A percentile compares a stretch with the other conserved stretches of the same genome.
Conservation (phyloP, 2,888 invertebrate genomes). For the Rotaria macrura region DNA sequence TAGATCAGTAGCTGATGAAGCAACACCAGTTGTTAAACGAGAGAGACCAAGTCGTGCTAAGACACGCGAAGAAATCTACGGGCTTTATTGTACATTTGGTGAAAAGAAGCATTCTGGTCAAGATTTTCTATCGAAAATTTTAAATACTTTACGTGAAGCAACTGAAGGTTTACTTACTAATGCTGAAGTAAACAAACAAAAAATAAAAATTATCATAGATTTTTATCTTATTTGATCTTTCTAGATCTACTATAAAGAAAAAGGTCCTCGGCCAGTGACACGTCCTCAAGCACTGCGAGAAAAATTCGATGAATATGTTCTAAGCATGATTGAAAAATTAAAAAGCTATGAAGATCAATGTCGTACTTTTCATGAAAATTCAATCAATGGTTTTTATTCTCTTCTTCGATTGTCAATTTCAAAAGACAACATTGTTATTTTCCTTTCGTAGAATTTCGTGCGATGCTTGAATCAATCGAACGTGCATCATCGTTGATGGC, state of each 20-base stretch:
- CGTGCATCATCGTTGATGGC: constrained; percentile 19
- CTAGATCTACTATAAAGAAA: constrained; percentile 46
- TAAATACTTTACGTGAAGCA: constrained; percentile 41
- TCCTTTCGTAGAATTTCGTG: constrained; percentile 27
- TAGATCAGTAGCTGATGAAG: neutral
- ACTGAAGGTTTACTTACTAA: constrained; percentile 44
- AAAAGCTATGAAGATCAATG: constrained; percentile 46
- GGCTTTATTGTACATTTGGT: constrained; percentile 29
- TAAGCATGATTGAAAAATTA: constrained; percentile 43
- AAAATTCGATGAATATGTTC: constrained; percentile 46
- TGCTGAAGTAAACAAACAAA: constrained; percentile 41
- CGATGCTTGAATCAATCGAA: constrained; percentile 24
- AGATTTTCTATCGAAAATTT: constrained; percentile 42
- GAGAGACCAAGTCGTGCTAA: constrained; percentile 5
- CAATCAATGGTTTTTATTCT: constrained; percentile 42
- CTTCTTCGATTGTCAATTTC: neutral
- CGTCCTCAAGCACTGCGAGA: constrained; percentile 48
- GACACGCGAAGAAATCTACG: constrained; percentile 32
- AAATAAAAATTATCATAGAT: neutral
- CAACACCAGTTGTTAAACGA: neutral
- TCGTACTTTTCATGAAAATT: constrained; percentile 47
- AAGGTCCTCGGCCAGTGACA: constrained; percentile 44
- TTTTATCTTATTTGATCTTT: constrained; percentile 22
- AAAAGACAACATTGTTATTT: no score
- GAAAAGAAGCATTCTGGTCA: constrained; percentile 18